Base-by-base conservation (phyloP, 2,113 vertebrate species). In the Dromaius novaehollandiae region DNA sequence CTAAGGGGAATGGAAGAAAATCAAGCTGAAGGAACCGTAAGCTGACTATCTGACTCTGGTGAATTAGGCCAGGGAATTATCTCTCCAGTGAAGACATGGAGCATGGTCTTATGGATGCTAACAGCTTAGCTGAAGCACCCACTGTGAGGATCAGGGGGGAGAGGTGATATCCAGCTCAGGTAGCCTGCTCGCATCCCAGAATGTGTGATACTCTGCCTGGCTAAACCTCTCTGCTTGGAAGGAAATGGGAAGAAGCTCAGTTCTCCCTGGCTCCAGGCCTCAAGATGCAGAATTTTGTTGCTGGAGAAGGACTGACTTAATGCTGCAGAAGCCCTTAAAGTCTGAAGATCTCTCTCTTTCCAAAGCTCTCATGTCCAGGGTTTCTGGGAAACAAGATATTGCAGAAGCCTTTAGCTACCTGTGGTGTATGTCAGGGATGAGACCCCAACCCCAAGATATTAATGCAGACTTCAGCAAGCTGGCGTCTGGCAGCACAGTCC, bases 181-280 rank as follows among this genome's bases (percentile, higher is more conserved):
- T 80, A 75, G 60, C 48, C 79, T 82, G 50, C 32, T 87, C 20
- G 36, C 16, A 79, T 60, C 42, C 38, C 36, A 13, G 25, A 30
- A 9, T 22, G 42, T 55, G 20, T 55, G 50, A 53, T 21, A 79
- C 7, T 25, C 28, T 78, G 71, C 16, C 28, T 71, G 66, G 16
- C 36, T 70, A 58, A 64, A 44, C 50, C 58, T 56, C 32, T 65
- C 42, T 61, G 32, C 60, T 90, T 58, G 55, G 42, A 61, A 7
- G 6, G 25, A 48, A 78, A 8, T 10, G 36, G 32, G 46, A 77
- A 50, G 50, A 65, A 87, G 40, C 13, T 17, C 44, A 90, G 11
- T 4, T 11, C 5, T 40, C 44, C 51, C 26, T 17, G 25, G 19
- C 9, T 81, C 64, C 44, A 70, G 0, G 0, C 4, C 8, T 13